Evolutionary conservation across 2,888 invertebrate species (phyloP).

Genomic region (Drosophila acutilabella): DNA sequence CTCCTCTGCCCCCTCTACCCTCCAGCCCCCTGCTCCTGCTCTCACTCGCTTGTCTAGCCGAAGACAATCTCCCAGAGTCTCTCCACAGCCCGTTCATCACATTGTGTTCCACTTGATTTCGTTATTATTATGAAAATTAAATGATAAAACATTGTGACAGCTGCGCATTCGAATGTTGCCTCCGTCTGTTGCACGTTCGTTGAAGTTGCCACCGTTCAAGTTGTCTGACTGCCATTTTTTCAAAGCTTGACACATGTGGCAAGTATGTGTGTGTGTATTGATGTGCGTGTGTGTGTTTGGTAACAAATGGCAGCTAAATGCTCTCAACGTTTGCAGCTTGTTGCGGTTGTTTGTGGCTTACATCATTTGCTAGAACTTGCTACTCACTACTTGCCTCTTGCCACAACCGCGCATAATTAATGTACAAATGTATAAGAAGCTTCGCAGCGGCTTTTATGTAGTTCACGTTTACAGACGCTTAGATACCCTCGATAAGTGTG

Average conservation of each 20-base stretch:
- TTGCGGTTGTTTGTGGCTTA: conserved; percentile 20
- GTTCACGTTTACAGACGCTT: conserved; percentile 15
- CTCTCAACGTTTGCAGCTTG: conserved; percentile 51
- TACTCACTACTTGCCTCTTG: conserved; percentile 24
- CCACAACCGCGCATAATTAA: conserved; percentile 61
- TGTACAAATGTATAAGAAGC: conserved; percentile 40
- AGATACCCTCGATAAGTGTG: conserved; percentile 39
- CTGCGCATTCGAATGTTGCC: conserved; percentile 54
- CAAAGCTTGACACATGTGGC: conserved; percentile 50
- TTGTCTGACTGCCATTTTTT: conserved; percentile 70
- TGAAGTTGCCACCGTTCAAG: conserved; percentile 13
- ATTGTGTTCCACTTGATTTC: conserved; percentile 73
- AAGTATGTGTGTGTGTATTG: conserved; percentile 5
- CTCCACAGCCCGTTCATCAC: conserved; percentile 2
- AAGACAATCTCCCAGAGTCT: conserved; percentile 10
- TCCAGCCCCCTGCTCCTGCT: not conserved
- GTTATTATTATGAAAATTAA: conserved; percentile 81
- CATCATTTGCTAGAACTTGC: conserved; percentile 58
- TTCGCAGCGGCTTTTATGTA: not conserved
- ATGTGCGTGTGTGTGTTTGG: conserved; percentile 43
- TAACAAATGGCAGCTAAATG: conserved; percentile 76
- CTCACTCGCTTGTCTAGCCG: not conserved
- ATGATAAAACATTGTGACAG: conserved; percentile 80
- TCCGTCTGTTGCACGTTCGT: conserved; percentile 6
- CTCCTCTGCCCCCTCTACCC: not conserved